phyloP scores from a whole-genome alignment of 2,113 vertebrate species.

The Dendrocopos noguchii region DNA sequence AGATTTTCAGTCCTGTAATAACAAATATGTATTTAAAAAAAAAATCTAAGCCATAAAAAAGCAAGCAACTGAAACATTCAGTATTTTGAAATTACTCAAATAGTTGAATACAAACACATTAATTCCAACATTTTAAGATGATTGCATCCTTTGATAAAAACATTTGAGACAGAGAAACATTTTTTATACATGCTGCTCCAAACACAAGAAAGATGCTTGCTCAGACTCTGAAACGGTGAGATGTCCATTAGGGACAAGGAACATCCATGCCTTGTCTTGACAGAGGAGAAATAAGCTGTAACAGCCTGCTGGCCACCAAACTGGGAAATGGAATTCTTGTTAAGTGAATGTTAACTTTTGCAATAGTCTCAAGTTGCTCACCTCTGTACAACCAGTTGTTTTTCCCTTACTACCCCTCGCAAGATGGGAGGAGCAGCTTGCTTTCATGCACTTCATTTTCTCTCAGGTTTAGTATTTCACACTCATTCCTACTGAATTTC shows the following conservation, averaged over 20 bases:
- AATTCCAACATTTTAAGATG: not conserved
- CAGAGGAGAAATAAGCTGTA: not conserved
- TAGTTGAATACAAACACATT: not conserved
- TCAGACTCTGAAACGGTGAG: not conserved
- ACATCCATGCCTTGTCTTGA: not conserved
- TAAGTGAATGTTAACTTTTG: not conserved
- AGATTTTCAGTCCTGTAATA: not conserved
- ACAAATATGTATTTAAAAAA: not conserved
- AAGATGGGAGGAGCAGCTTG: not conserved
- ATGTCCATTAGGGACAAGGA: not conserved
- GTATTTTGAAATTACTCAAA: not conserved
- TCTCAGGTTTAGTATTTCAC: not conserved
- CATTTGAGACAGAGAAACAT: not conserved
- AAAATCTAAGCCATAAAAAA: not conserved
- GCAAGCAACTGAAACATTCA: not conserved
- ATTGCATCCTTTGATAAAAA: not conserved
- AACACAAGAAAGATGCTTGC: not conserved
- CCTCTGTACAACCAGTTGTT: not conserved
- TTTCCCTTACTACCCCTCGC: not conserved
- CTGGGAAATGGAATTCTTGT: not conserved
- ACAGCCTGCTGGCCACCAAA: not conserved
- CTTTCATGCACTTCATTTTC: not conserved
- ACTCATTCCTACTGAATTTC: not conserved
- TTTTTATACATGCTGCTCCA: not conserved
- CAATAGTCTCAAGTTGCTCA: not conserved